Percentiles rank a stretch among this genome's conserved stretches.
These are phyloP conservation scores for Drosophila miranda DNA, from an alignment of 1,140 invertebrate genomes.

Conservation along the genomic window DNA sequence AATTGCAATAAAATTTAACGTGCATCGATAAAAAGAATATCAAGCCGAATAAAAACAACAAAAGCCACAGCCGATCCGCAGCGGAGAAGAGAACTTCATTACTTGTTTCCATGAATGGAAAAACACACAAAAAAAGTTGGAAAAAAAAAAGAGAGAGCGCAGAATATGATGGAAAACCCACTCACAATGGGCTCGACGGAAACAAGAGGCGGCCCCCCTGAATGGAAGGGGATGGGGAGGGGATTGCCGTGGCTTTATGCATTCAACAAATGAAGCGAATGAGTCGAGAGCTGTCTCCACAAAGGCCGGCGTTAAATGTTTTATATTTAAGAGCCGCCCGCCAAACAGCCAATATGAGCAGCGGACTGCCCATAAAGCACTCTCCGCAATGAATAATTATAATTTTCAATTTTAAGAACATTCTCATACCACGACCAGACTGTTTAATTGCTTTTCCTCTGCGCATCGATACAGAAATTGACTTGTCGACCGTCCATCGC, in stretches of 20 bases:
- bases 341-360: constrained; percentile 53
- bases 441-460: constrained; percentile 48
- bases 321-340: constrained; percentile 76
- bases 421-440: constrained; percentile 42
- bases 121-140: constrained; percentile 16
- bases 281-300: constrained; percentile 64
- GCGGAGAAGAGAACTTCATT: constrained; percentile 71
- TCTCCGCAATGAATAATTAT: constrained; percentile 67
- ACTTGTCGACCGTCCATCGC: constrained; percentile 19
- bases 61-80: constrained; percentile 36
- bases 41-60: constrained; percentile 68
- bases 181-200: constrained; percentile 55
- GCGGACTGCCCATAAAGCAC: constrained; percentile 24
- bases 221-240: constrained; percentile 8
- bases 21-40: constrained; percentile 77
- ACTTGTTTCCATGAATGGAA: constrained; percentile 72
- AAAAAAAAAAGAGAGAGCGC: background rate
- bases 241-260: constrained; percentile 60
- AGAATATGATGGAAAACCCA: constrained; percentile 61
- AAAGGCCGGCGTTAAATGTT: constrained; percentile 75
- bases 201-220: constrained; percentile 18
- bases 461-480: constrained; percentile 52
- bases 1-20: constrained; percentile 81
- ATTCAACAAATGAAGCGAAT: constrained; percentile 71
- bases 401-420: constrained; percentile 72